Percentiles rank a stretch among this genome's conserved stretches.
phyloP scores from a whole-genome alignment of 2,888 invertebrate species.

The Biston betularia region DNA sequence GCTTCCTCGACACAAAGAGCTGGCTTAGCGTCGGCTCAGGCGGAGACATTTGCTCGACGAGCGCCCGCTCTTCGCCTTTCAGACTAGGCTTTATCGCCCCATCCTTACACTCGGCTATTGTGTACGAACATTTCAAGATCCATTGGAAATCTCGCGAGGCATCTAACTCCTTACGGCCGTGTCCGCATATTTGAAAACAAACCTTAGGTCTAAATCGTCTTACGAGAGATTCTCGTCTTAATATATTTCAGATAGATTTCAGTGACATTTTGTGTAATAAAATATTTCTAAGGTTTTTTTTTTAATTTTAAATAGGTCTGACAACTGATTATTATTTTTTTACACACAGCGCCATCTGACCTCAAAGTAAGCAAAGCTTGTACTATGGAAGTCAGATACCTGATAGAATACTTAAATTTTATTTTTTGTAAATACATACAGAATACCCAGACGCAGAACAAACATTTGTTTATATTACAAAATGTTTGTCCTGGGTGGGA shows the following conservation, averaged over 20 bases:
- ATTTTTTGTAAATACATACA: too few species aligned
- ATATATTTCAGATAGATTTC: neutral
- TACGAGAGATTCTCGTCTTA: neutral
- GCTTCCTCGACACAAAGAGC: slow-evolving; percentile 17
- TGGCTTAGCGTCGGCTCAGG: slow-evolving; percentile 19
- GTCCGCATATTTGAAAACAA: slow-evolving; percentile 3
- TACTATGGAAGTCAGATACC: too few species aligned
- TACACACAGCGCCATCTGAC: too few species aligned
- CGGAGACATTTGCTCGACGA: slow-evolving; percentile 28
- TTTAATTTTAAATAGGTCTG: too few species aligned
- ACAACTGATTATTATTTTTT: too few species aligned
- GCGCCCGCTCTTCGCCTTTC: slow-evolving; percentile 7
- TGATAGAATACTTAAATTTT: too few species aligned
- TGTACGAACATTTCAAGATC: slow-evolving; percentile 16
- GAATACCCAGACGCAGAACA: too few species aligned
- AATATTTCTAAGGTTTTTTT: neutral
- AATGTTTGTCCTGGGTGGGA: too few species aligned
- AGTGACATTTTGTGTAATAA: neutral
- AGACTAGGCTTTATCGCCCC: slow-evolving; percentile 26
- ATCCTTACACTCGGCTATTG: slow-evolving; percentile 27
- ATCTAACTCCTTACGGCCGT: neutral
- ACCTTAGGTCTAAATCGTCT: neutral
- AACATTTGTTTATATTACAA: too few species aligned
- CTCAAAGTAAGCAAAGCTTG: too few species aligned
- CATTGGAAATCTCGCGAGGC: slow-evolving; percentile 29